Base-by-base conservation (phyloP, 2,113 vertebrate genomes). In the Hippopotamus amphibius region DNA sequence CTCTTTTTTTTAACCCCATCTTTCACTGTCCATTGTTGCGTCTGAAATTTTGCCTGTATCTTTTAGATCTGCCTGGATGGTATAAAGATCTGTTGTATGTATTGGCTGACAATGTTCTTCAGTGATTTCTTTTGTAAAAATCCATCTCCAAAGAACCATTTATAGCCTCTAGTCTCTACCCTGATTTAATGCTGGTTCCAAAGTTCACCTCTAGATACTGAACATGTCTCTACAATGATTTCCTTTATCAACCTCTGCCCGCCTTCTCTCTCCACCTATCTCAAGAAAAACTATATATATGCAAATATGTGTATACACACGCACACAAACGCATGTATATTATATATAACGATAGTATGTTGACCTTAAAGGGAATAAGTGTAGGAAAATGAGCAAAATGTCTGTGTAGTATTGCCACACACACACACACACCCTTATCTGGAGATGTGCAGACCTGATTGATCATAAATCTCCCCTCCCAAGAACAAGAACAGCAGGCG, bases 121-220 rank as follows among this genome's bases (percentile, higher is more conserved):
- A 90, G 88, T 63, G 61, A 57, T 80, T 80, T 80, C 77, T 93
- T 93, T 92, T 50, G 55, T 82, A 59, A 92, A 92, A 79, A 88
- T 37, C 50, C 41, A 22, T 66, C 22, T 79, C 68, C 26, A 11
- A 82, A 86, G 85, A 77, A 21, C 48, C 50, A 7, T 85, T 93
- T 93, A 59, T 66, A 92, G 74, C 63, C 30, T 92, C 28, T 66
- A 55, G 57, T 66, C 65, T 68, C 63, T 87, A 71, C 76, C 83
- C 74, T 72, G 94, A 95, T 88, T 94, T 48, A 93, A 80, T 88
- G 92, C 37, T 93, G 97, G 93, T 79, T 98, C 95, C 97, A 97
- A 97, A 98, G 98, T 97, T 98, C 97, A 96, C 97, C 97, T 96
- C 91, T 53, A 95, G 86, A 81, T 26, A 68, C 66, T 12, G n/a